Base-by-base conservation (phyloP, 2,888 invertebrate species). In the Limenitis camilla region DNA sequence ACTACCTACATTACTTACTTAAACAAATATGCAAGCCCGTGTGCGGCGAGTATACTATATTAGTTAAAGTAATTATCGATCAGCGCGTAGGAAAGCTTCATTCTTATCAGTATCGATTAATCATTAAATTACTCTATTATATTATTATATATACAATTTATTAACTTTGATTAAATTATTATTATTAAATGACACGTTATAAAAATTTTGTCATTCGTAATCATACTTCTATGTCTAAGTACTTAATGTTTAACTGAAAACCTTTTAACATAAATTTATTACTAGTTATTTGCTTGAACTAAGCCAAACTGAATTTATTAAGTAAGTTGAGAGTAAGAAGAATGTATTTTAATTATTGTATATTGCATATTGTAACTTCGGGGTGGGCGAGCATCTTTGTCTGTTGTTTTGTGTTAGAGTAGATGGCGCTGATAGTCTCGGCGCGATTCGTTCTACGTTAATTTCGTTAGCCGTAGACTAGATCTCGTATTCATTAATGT, bases 41-140 rank as follows among this genome's bases (percentile, higher is more conserved):
- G 77, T 72, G 88, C 84, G 84, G 78, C 89, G 90, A 89, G 88
- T 89, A 90, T 40, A 40, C 89, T 90, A 90, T 78, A 89, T 89
- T 90, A 90, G 90, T 89, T 90, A 89, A 89, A 87, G 86, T 89
- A 89, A 90, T 89, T 84, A 88, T 85, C 88, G 89, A 87, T 82
- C 88, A 88, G 81, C 86, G 81, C 83, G 87, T 88, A 87, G 87
- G 78, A 81, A 88, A 82, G 88, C 88, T 89, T 89, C 87, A 88
- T 88, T 85, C 81, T 86, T 87, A 88, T 88, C 84, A 88, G 87
- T 87, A 87, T 81, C 74, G 79, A 85, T 85, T 87, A 88, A 88
- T 88, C 85, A 86, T 88, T 88, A 83, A 86, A 88, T 84, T 87
- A 87, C 78, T 87, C 87, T 87, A 88, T 88, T 86, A 85, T 87